A percentile compares a stretch with the other conserved stretches of the same genome.
Conservation (phyloP, 1,140 invertebrate species). For the Yoshiicerus persimilis region DNA sequence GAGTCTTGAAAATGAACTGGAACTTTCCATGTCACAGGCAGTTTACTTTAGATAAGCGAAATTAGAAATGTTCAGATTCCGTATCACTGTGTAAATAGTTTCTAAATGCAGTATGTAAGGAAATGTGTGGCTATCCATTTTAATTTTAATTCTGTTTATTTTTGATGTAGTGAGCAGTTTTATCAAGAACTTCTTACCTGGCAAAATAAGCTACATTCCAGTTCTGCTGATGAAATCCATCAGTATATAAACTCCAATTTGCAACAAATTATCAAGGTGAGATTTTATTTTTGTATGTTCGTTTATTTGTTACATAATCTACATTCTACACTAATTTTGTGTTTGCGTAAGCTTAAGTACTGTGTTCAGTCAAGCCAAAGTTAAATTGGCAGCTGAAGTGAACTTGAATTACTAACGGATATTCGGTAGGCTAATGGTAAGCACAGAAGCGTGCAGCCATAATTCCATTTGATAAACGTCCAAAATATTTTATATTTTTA, state of each 20-base stretch:
- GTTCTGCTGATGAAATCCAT: conserved; percentile 63
- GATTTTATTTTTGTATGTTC: neutral
- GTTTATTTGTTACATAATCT: neutral
- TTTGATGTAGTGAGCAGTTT: conserved; percentile 57
- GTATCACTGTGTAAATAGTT: no score
- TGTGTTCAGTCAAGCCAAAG: neutral
- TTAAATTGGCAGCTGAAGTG: neutral
- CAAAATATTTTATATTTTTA: no score
- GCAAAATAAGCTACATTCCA: conserved; percentile 63
- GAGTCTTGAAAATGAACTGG: no score
- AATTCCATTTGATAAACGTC: no score
- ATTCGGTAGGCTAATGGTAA: neutral
- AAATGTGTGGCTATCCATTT: no score
- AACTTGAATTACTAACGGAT: neutral
- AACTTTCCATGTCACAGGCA: no score
- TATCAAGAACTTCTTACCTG: conserved; percentile 63
- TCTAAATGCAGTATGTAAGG: no score
- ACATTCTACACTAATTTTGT: neutral
- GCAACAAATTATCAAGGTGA: conserved; percentile 64
- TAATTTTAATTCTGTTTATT: no score
- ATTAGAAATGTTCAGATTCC: no score
- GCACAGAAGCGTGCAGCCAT: no score
- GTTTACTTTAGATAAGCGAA: no score
- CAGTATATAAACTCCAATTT: conserved; percentile 64
- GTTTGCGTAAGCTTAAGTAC: neutral